These are phyloP conservation scores for Campylorhamphus procurvoides DNA, from an alignment of 2,113 vertebrate genomes.

Conservation along the genomic window DNA sequence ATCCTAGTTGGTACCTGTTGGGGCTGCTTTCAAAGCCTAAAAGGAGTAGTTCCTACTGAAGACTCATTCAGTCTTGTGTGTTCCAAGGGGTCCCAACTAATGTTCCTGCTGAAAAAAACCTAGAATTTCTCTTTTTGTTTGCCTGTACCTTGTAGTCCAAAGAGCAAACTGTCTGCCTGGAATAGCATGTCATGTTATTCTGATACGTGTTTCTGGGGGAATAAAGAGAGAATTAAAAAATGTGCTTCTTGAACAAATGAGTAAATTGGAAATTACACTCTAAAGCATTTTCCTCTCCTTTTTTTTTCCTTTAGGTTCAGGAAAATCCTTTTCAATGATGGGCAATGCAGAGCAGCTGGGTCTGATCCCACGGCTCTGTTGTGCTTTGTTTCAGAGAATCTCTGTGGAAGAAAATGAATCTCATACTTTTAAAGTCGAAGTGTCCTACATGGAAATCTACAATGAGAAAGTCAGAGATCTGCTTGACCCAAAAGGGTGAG, in stretches of 20 bases:
- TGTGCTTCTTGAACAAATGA: not conserved
- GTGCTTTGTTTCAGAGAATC: slow-evolving; percentile 94
- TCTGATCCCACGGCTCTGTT: slow-evolving; percentile 96
- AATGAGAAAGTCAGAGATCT: slow-evolving; percentile 98
- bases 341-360: slow-evolving; percentile 94
- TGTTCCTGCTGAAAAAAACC: not conserved
- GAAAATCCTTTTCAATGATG: slow-evolving; percentile 99
- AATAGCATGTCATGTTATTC: not conserved
- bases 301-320: slow-evolving; percentile 84
- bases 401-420: slow-evolving; percentile 84
- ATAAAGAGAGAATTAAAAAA: not conserved
- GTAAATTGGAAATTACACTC: not conserved
- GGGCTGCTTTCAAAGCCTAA: not conserved
- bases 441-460: slow-evolving; percentile 99
- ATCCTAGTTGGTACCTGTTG: not conserved
- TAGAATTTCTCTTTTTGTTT: not conserved
- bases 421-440: slow-evolving; percentile 95
- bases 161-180: not conserved
- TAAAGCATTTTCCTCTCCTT: not conserved
- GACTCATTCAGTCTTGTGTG: not conserved
- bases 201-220: not conserved
- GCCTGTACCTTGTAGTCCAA: not conserved
- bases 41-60: not conserved
- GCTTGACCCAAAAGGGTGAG: slow-evolving; percentile 98
- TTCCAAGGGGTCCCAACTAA: not conserved